Conservation (phyloP, 2,113 vertebrate genomes). For the Tachysurus vachellii region DNA sequence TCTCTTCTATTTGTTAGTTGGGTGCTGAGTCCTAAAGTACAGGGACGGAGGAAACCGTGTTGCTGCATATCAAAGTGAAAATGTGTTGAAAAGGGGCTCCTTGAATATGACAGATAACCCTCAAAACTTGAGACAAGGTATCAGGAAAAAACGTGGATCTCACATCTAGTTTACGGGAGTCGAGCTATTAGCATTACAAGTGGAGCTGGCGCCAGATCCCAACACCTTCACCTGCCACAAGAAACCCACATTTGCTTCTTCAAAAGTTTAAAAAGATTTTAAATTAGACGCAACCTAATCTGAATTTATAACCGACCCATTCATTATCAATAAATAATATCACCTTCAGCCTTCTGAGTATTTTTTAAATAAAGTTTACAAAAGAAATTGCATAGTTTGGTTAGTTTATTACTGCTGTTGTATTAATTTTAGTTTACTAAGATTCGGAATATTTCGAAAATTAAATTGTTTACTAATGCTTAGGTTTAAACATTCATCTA, state of each 20-base stretch:
- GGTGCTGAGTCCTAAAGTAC: slow-evolving; percentile 73
- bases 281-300: background rate
- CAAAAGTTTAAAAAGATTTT: background rate
- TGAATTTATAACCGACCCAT: background rate
- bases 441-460: background rate
- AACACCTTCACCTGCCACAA: slow-evolving; percentile 55
- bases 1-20: background rate
- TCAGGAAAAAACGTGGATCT: slow-evolving; percentile 72
- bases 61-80: slow-evolving; percentile 90
- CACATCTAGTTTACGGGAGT: slow-evolving; percentile 77
- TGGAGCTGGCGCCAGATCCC: slow-evolving; percentile 68
- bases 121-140: slow-evolving; percentile 79
- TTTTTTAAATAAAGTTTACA: background rate
- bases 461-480: background rate
- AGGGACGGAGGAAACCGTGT: slow-evolving; percentile 74
- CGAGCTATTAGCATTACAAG: slow-evolving; percentile 80
- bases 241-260: slow-evolving; percentile 4
- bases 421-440: background rate
- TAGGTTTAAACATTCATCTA: background rate
- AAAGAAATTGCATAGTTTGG: background rate
- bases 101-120: slow-evolving; percentile 84
- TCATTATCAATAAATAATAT: background rate
- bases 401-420: background rate
- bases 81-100: slow-evolving; percentile 82
- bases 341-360: background rate